Evolutionary conservation across 2,888 invertebrate genomes (phyloP).

Genomic region (Lypha dubia): DNA sequence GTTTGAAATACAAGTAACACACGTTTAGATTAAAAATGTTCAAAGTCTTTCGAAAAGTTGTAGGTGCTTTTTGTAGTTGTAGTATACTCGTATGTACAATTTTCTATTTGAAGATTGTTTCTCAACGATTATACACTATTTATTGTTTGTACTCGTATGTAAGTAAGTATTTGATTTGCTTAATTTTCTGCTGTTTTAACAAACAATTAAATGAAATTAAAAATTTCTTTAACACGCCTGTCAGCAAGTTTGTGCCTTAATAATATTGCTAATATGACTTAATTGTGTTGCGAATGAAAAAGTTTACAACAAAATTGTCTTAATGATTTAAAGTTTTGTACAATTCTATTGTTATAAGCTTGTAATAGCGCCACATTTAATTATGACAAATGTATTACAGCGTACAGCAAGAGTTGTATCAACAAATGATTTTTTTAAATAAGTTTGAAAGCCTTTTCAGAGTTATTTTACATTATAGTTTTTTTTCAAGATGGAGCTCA

Average conservation of each 20-base stretch:
- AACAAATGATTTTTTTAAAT: no score
- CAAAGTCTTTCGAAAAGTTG: not conserved
- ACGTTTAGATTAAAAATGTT: not conserved
- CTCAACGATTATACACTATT: conserved; percentile 9
- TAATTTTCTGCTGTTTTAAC: conserved; percentile 17
- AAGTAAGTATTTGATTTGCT: not conserved
- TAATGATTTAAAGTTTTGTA: conserved; percentile 42
- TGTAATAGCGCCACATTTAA: not conserved
- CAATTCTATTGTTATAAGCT: not conserved
- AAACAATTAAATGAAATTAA: conserved; percentile 50
- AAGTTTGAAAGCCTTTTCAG: no score
- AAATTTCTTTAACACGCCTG: conserved; percentile 2
- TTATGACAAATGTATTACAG: not conserved
- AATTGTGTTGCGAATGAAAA: conserved; percentile 38
- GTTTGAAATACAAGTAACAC: conserved; percentile 1
- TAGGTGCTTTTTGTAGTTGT: not conserved
- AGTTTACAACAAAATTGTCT: conserved; percentile 16
- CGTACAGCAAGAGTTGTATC: not conserved
- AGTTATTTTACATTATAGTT: no score
- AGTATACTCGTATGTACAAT: not conserved
- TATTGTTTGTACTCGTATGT: no score
- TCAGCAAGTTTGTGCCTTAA: not conserved
- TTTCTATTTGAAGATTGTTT: conserved; percentile 21
- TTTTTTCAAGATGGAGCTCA: no score
- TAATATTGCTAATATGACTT: conserved; percentile 49